Evolutionary conservation across 2,888 invertebrate species (phyloP).

Genomic region (Gasteruption jaculator): DNA sequence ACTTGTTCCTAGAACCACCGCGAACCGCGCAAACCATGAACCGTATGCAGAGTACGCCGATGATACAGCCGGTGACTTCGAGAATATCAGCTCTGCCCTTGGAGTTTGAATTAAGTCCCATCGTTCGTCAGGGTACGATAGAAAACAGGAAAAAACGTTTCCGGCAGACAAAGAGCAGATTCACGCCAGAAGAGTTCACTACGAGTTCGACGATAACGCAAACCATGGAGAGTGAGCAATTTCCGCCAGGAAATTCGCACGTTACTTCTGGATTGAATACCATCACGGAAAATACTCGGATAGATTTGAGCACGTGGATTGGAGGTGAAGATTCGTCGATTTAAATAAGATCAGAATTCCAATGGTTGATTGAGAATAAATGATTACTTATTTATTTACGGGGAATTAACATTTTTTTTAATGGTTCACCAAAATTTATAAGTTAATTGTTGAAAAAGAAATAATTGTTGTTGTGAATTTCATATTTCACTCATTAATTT

Average conservation of each 20-base stretch:
- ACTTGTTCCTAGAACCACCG: conserved; percentile 37
- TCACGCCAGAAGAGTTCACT: conserved; percentile 18
- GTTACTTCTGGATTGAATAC: conserved; percentile 51
- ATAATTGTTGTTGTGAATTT: too few species aligned
- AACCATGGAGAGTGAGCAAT: too few species aligned
- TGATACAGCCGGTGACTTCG: conserved; percentile 39
- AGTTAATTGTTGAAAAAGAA: too few species aligned
- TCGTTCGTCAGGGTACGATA: conserved; percentile 35
- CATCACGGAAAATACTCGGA: conserved; percentile 56
- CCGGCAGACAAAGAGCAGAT: conserved; percentile 46
- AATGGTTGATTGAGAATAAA: too few species aligned
- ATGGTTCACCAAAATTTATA: too few species aligned
- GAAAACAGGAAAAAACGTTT: conserved; percentile 54
- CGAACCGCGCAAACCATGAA: conserved; percentile 30
- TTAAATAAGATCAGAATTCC: too few species aligned
- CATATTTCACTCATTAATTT: background rate
- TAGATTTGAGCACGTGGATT: conserved; percentile 67
- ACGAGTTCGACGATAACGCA: conserved; percentile 17
- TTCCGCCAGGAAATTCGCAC: conserved; percentile 27
- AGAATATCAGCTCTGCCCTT: conserved; percentile 40
- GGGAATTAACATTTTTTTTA: too few species aligned
- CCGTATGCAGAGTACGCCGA: conserved; percentile 47
- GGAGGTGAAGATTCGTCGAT: conserved; percentile 57
- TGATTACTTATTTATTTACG: too few species aligned
- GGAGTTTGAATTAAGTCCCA: conserved; percentile 48